Conservation (phyloP, 2,113 vertebrate genomes). For the Gadus chalcogrammus region DNA sequence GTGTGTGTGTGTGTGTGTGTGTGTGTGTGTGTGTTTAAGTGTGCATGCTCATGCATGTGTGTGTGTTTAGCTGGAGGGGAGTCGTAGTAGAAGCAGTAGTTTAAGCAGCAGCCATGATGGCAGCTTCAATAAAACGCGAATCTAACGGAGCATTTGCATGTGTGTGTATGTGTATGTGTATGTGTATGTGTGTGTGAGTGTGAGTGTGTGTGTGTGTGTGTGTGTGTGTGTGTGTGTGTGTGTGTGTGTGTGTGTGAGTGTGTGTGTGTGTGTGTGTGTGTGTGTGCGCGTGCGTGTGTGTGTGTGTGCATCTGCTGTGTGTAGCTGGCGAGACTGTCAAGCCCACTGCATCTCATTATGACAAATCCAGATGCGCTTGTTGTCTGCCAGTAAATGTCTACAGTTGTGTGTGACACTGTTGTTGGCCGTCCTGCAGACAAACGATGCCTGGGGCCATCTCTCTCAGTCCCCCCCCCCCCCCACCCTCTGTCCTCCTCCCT, state of each 20-base stretch:
- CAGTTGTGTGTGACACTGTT: slow-evolving; percentile 66
- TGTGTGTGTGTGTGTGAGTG: slow-evolving; percentile 29
- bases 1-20: no score
- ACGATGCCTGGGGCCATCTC: slow-evolving; percentile 49
- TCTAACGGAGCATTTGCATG: neutral
- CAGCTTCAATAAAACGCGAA: neutral
- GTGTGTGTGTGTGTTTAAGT: no score
- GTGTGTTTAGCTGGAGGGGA: neutral
- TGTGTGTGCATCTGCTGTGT: slow-evolving; percentile 32
- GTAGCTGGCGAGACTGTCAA: slow-evolving; percentile 38
- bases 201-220: neutral
- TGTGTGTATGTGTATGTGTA: slow-evolving; percentile 1
- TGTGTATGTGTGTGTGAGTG: neutral
- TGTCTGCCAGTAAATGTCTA: slow-evolving; percentile 61
- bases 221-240: neutral
- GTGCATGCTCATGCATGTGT: neutral
- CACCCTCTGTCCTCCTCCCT: slow-evolving; percentile 11
- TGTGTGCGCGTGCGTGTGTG: no score
- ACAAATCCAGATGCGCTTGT: slow-evolving; percentile 66
- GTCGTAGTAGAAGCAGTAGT: neutral
- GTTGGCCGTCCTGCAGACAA: slow-evolving; percentile 58
- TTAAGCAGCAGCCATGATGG: neutral
- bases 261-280: no score
- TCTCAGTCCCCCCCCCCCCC: slow-evolving; percentile 29
- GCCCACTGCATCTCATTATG: slow-evolving; percentile 60